Evolutionary conservation across 2,888 invertebrate species (phyloP).

Genomic region (Alentia gelatinosa): DNA sequence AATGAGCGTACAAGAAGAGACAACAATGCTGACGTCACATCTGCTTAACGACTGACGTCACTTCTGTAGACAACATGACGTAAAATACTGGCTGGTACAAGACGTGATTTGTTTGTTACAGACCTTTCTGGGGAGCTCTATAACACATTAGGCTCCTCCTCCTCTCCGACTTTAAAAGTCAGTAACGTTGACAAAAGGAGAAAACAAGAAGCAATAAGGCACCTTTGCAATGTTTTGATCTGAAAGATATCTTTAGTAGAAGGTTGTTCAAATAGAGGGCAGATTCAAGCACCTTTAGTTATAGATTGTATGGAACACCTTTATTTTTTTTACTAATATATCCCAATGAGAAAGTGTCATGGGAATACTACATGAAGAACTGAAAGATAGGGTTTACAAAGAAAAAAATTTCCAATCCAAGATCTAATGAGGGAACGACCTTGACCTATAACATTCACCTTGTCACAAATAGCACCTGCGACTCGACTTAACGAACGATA

Average conservation of each 20-base stretch:
- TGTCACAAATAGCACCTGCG: neutral
- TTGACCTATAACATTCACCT: neutral
- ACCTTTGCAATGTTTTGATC: too few relatives aligned
- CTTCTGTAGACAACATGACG: neutral
- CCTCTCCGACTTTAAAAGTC: neutral
- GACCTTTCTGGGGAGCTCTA: neutral
- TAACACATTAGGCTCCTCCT: neutral
- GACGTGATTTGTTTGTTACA: neutral
- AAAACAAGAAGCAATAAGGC: neutral
- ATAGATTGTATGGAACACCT: too few relatives aligned
- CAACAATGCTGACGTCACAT: neutral
- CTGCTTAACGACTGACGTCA: neutral
- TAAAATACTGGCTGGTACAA: neutral
- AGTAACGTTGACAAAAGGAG: neutral
- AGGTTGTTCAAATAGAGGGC: too few relatives aligned
- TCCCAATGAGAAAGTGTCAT: too few relatives aligned
- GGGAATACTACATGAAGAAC: too few relatives aligned
- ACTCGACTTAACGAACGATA: neutral
- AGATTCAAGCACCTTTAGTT: too few relatives aligned
- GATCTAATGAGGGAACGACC: neutral
- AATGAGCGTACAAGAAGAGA: too few relatives aligned
- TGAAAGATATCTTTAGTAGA: too few relatives aligned
- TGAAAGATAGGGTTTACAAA: too few relatives aligned
- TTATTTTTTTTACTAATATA: too few relatives aligned
- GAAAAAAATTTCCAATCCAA: too few relatives aligned